phyloP scores from a whole-genome alignment of 2,888 invertebrate species.

The Parnassius apollo region DNA sequence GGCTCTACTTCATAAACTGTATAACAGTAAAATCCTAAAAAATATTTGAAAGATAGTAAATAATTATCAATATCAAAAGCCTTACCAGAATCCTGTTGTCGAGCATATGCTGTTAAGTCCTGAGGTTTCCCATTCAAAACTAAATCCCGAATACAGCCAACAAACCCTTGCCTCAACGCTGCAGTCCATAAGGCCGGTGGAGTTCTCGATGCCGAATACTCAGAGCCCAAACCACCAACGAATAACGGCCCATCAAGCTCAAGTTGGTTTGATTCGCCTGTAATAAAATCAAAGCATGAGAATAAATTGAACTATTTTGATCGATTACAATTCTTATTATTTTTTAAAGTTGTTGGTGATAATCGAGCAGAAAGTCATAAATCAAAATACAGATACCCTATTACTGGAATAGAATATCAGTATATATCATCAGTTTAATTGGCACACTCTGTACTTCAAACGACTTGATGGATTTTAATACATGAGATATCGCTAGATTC shows the following conservation, averaged over 20 bases:
- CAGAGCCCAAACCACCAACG: conserved; percentile 92
- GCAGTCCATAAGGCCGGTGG: conserved; percentile 96
- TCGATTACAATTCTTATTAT: neutral
- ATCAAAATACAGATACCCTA: too few species aligned
- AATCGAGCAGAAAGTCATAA: too few species aligned
- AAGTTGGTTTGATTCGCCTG: conserved; percentile 92
- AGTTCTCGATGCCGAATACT: conserved; percentile 87
- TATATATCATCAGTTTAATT: too few species aligned
- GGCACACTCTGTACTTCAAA: too few species aligned
- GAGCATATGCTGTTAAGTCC: conserved; percentile 93
- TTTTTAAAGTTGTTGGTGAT: too few species aligned
- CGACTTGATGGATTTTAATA: too few species aligned
- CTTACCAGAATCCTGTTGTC: conserved; percentile 93
- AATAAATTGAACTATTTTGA: neutral
- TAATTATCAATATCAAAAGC: neutral
- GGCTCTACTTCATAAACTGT: too few species aligned
- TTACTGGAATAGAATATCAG: too few species aligned
- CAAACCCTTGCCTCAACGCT: conserved; percentile 93
- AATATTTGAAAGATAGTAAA: too few species aligned
- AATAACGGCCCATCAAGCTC: conserved; percentile 94
- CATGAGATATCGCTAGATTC: too few species aligned
- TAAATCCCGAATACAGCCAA: conserved; percentile 95
- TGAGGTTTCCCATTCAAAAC: conserved; percentile 93
- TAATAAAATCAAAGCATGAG: conserved; percentile 29
- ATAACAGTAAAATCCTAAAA: too few species aligned